These are phyloP conservation scores for Takifugu flavidus DNA, from an alignment of 2,113 vertebrate species.

Conservation along the genomic window DNA sequence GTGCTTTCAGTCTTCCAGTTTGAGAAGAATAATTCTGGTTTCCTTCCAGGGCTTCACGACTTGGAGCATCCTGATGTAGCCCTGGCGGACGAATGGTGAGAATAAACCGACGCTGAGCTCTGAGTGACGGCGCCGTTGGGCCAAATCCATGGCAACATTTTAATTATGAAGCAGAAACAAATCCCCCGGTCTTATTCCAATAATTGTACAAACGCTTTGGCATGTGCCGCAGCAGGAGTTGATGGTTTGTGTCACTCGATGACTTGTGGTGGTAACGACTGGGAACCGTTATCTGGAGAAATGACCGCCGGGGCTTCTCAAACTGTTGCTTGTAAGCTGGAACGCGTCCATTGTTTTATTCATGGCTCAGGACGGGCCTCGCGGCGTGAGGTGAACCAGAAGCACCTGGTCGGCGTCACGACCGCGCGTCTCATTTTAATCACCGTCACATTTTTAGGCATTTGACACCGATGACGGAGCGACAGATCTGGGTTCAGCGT, in stretches of 20 bases:
- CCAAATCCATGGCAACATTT: neutral
- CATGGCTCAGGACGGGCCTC: neutral
- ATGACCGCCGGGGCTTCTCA: slow-evolving; percentile 41
- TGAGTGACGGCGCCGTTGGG: neutral
- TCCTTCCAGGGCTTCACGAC: slow-evolving; percentile 89
- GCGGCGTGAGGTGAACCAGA: neutral
- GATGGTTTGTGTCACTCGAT: slow-evolving; percentile 42
- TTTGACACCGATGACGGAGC: neutral
- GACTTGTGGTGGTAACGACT: slow-evolving; percentile 42
- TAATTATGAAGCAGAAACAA: slow-evolving; percentile 14
- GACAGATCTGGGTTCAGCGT: no score
- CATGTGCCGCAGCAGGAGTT: slow-evolving; percentile 27
- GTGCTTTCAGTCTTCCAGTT: slow-evolving; percentile 29
- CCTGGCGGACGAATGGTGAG: slow-evolving; percentile 95
- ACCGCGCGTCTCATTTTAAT: neutral
- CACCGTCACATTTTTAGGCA: neutral
- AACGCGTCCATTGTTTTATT: slow-evolving; percentile 14
- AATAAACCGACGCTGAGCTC: slow-evolving; percentile 23
- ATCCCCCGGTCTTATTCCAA: neutral
- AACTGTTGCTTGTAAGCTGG: slow-evolving; percentile 22
- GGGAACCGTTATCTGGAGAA: slow-evolving; percentile 31
- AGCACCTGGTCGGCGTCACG: neutral
- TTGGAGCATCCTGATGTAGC: slow-evolving; percentile 97
- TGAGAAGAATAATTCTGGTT: slow-evolving; percentile 28
- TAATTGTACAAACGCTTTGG: slow-evolving; percentile 14